A percentile compares a stretch with the other conserved stretches of the same genome.
phyloP scores from a whole-genome alignment of 1,140 invertebrate genomes.

The Eupeodes corollae region DNA sequence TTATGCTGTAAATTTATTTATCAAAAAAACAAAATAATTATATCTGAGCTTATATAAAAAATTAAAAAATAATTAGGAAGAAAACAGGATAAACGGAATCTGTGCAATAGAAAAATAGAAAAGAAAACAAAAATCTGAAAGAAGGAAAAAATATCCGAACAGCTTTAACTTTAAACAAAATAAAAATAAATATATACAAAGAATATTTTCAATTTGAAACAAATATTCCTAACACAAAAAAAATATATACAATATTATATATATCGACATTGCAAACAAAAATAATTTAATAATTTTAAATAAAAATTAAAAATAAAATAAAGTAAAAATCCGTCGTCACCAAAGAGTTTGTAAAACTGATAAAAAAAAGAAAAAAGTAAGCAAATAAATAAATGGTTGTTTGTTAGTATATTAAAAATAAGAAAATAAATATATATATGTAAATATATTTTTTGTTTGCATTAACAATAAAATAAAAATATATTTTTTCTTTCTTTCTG shows the following conservation, averaged over 20 bases:
- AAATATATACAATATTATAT: no score
- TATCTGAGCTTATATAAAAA: neutral
- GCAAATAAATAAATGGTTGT: neutral
- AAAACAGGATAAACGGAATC: constrained; percentile 15
- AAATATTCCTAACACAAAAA: no score
- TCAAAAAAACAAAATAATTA: no score
- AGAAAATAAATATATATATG: neutral
- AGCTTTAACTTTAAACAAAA: no score
- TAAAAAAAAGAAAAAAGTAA: neutral
- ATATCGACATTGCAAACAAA: no score
- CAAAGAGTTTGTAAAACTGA: neutral
- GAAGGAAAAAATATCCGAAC: neutral
- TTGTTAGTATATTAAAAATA: neutral
- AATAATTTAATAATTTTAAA: no score
- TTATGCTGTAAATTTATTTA: no score
- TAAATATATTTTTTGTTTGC: neutral
- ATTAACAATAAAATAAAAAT: no score
- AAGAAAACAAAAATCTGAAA: constrained; percentile 11
- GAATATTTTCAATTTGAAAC: no score
- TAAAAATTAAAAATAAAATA: no score
- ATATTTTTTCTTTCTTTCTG: no score
- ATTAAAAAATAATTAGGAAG: constrained; percentile 2
- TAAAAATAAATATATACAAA: no score
- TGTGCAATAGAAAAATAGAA: constrained; percentile 9
- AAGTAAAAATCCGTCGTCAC: neutral